phyloP scores from a whole-genome alignment of 1,140 invertebrate species.

The Aporrectodea caliginosa region DNA sequence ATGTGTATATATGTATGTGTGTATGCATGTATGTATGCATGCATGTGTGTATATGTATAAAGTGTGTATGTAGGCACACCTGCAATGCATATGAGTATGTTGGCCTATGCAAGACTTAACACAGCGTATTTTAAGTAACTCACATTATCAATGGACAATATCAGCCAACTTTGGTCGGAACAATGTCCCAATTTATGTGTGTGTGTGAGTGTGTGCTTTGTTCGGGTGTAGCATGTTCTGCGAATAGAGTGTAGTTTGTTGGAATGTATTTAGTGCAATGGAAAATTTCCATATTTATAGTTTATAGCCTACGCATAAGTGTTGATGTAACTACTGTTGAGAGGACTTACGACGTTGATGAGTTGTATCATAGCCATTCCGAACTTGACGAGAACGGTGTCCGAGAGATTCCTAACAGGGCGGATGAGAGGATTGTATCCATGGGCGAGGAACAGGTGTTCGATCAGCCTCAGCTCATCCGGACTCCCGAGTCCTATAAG shows the following conservation, averaged over 20 bases:
- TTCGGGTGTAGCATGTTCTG: no score
- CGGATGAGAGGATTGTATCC: constrained; percentile 99
- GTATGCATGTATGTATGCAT: no score
- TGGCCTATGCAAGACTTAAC: not conserved
- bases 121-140: not conserved
- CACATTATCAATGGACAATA: not conserved
- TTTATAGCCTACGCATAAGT: no score
- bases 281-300: not conserved
- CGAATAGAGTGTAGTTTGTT: no score
- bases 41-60: no score
- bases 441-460: constrained; percentile 75
- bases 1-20: no score
- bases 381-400: constrained; percentile 92
- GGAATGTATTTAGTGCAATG: not conserved
- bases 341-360: constrained; percentile 90
- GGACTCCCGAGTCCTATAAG: constrained; percentile 38
- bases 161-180: not conserved
- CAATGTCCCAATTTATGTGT: not conserved
- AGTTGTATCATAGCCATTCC: constrained; percentile 96
- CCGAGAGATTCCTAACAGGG: constrained; percentile 94
- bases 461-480: constrained; percentile 64
- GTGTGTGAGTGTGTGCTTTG: not conserved
- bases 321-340: no score
- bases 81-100: not conserved
- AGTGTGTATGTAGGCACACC: not conserved